phyloP scores from a whole-genome alignment of 1,140 invertebrate species.

The Zaprionus kolodkinae region DNA sequence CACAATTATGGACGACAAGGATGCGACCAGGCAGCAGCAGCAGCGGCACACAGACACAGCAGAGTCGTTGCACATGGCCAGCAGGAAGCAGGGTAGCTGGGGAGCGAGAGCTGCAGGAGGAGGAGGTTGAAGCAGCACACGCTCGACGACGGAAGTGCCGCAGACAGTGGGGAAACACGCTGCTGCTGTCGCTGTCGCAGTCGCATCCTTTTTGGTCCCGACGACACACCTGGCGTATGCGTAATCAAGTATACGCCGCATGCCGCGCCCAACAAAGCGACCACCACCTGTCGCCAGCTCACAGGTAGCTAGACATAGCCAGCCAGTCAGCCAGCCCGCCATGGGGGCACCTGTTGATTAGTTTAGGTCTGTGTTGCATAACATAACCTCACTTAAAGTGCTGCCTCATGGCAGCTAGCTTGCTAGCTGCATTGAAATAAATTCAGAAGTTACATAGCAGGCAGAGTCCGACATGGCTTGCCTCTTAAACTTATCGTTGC shows the following conservation, averaged over 20 bases:
- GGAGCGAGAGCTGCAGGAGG: no score
- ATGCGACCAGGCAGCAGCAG: slow-evolving; percentile 11
- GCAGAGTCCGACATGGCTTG: no score
- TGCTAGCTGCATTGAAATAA: no score
- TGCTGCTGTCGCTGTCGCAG: slow-evolving; percentile 1
- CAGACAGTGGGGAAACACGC: slow-evolving; percentile 1
- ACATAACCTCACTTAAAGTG: no score
- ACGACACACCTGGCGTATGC: slow-evolving; percentile 18
- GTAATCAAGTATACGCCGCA: slow-evolving; percentile 7
- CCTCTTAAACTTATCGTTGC: no score
- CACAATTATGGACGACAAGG: slow-evolving; percentile 67
- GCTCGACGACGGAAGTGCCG: neutral
- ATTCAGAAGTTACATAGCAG: no score
- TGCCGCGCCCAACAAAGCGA: neutral
- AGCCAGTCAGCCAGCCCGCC: neutral
- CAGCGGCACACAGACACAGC: neutral
- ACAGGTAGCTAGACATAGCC: slow-evolving; percentile 9
- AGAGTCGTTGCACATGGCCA: no score
- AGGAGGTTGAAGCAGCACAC: neutral
- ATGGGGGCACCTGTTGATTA: neutral
- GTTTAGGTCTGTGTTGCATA: neutral
- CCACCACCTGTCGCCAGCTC: no score
- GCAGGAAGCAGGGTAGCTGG: neutral
- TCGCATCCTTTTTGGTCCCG: neutral
- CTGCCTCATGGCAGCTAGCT: no score